Percentiles rank a stretch among this genome's conserved stretches.
Evolutionary conservation across 30 jellyfish, hydroid and myxozoan species (phyloP).

Genomic region (Aurelia coerulea): DNA sequence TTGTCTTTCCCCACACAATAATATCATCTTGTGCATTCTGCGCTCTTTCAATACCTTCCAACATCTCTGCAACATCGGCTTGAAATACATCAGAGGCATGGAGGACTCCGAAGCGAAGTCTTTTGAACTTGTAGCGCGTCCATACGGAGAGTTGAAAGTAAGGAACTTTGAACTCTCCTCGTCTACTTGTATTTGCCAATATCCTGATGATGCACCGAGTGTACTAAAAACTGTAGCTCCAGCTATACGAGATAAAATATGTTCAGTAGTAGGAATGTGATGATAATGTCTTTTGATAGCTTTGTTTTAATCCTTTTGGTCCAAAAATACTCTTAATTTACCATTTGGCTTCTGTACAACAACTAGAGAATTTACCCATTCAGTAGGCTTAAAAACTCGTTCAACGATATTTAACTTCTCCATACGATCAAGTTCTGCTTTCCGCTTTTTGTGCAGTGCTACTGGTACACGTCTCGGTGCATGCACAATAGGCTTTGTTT

Average conservation of each 20-base stretch:
- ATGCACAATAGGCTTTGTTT: too few relatives aligned
- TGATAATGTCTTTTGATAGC: slow-evolving; percentile 40
- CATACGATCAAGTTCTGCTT: slow-evolving; percentile 2
- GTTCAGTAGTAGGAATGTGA: slow-evolving; percentile 44
- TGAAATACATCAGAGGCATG: too few relatives aligned
- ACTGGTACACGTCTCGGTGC: too few relatives aligned
- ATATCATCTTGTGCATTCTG: too few relatives aligned
- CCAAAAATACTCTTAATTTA: too few relatives aligned
- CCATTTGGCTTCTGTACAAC: too few relatives aligned
- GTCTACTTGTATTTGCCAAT: slow-evolving; percentile 56
- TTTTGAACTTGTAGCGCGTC: slow-evolving; percentile 46
- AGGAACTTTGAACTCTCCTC: slow-evolving; percentile 48
- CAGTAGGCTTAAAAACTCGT: too few relatives aligned
- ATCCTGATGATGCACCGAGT: slow-evolving; percentile 50
- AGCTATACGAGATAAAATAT: neutral
- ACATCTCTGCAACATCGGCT: neutral
- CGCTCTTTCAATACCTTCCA: neutral
- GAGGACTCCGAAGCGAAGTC: slow-evolving; percentile 42
- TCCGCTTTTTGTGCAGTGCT: neutral
- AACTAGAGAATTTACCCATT: too few relatives aligned
- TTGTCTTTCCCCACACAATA: too few relatives aligned
- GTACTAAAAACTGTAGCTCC: slow-evolving; percentile 34
- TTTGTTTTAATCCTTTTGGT: neutral
- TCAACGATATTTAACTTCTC: slow-evolving; percentile 1
- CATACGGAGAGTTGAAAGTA: slow-evolving; percentile 59